Conservation (phyloP, 2,113 vertebrate genomes). For the Sprattus sprattus region DNA sequence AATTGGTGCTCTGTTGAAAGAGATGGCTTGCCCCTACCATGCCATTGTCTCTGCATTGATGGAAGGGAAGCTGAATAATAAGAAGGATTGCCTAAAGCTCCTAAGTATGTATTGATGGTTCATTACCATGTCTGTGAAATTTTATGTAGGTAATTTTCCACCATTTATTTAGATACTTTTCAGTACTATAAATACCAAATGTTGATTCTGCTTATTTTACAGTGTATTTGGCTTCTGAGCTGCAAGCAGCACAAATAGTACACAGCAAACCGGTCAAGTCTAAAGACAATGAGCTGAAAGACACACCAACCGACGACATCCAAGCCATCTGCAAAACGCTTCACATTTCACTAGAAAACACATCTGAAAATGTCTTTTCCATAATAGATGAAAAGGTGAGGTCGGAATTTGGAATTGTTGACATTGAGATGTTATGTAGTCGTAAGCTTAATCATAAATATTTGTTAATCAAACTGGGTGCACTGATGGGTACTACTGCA, state of each 20-base stretch:
- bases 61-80: constrained; percentile 70
- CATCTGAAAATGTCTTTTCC: constrained; percentile 70
- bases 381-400: constrained; percentile 81
- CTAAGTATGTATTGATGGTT: constrained; percentile 72
- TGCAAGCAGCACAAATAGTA: constrained; percentile 87
- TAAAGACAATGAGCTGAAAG: constrained; percentile 60
- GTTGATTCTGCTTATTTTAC: not conserved
- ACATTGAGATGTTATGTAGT: not conserved
- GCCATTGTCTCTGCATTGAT: constrained; percentile 77
- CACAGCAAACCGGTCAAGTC: constrained; percentile 65
- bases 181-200: not conserved
- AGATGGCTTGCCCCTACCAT: constrained; percentile 84
- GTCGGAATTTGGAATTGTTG: not conserved
- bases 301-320: constrained; percentile 73
- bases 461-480: not conserved
- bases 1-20: constrained; percentile 86
- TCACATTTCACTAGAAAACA: constrained; percentile 67
- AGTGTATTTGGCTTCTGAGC: constrained; percentile 95
- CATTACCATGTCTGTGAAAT: not conserved
- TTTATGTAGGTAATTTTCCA: not conserved
- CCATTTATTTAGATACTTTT: not conserved
- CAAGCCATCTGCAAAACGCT: constrained; percentile 75
- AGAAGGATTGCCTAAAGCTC: constrained; percentile 82
- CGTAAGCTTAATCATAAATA: not conserved
- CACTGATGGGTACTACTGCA: not conserved